These are phyloP conservation scores for Alexandromys fortis DNA, from an alignment of 2,113 vertebrate species.

Conservation along the genomic window DNA sequence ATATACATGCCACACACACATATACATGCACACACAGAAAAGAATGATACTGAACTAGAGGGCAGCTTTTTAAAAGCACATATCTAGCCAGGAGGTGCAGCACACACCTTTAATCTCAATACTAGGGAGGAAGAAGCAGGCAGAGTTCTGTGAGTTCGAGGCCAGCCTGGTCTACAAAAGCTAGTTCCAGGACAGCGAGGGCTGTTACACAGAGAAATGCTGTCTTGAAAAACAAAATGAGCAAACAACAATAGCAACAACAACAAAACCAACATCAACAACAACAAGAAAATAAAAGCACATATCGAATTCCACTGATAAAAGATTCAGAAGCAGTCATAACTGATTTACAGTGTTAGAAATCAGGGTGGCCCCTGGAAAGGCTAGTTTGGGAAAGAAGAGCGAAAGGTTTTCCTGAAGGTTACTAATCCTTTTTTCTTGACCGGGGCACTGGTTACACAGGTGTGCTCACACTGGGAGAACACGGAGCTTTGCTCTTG, in stretches of 20 bases:
- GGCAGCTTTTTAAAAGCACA: not conserved
- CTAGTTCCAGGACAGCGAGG: too few relatives aligned
- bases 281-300: not conserved
- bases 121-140: too few relatives aligned
- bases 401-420: not conserved
- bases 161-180: too few relatives aligned
- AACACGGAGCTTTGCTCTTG: not conserved
- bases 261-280: too few relatives aligned
- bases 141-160: too few relatives aligned
- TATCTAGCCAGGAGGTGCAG: not conserved
- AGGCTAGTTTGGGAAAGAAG: not conserved
- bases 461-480: not conserved
- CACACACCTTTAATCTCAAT: fast-evolving
- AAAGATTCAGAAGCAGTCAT: not conserved
- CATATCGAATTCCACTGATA: not conserved
- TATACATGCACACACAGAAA: not conserved
- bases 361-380: not conserved
- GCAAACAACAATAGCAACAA: too few relatives aligned
- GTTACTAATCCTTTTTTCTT: constrained; percentile 13
- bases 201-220: too few relatives aligned
- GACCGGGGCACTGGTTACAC: not conserved
- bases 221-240: too few relatives aligned
- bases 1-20: not conserved
- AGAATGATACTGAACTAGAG: not conserved
- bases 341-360: not conserved